Evolutionary conservation across 2,113 vertebrate genomes (phyloP), one percentile per base, ranked within the genome.

Genomic region (Salvator merianae): DNA sequence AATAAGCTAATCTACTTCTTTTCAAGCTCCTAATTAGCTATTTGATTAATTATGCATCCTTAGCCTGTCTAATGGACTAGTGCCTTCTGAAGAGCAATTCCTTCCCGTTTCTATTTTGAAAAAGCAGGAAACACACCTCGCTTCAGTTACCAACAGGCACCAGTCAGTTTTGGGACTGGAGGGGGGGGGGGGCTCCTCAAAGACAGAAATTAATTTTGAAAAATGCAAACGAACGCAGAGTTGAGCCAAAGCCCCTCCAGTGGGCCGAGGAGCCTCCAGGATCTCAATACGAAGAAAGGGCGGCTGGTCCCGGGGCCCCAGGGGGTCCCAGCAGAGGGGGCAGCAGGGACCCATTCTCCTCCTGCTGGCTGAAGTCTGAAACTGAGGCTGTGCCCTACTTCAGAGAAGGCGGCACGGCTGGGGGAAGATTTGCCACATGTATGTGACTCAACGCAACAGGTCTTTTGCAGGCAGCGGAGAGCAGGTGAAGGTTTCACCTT

Each of bases 21-120:
- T 76, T 81, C 84, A 81, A 76, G 79, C 71, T 55, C 30, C 72
- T 70, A 77, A 81, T 86, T 81, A 86, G 84, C 63, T 38, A n/a
- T 81, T 76, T 76, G 79, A 76, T 81, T 86, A 81, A 81, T 81
- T 76, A 81, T 69, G 79, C 72, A 68, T 43, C 72, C 47, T n/a
- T 59, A 40, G 65, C 53, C 26, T 26, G 53, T 18, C 78, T 81
- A 80, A 65, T 83, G 40, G 84, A 63, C 55, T 28, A 68, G n/a
- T 3, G 6, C 43, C 26, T 81, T 68, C 22, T 80, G 78, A 86
- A 86, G 84, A 86, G 84, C 43, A 34, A 40, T 80, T 74, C 22
- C 77, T 77, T 38, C 40, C n/a, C 59, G 32, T 80, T 74, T 32
- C 50, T 14, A 75, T 50, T 50, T 82, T 50, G 34, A 66, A 62